phyloP scores from a whole-genome alignment of 2,797 vertebrate species.

The Apogon hyalosoma region DNA sequence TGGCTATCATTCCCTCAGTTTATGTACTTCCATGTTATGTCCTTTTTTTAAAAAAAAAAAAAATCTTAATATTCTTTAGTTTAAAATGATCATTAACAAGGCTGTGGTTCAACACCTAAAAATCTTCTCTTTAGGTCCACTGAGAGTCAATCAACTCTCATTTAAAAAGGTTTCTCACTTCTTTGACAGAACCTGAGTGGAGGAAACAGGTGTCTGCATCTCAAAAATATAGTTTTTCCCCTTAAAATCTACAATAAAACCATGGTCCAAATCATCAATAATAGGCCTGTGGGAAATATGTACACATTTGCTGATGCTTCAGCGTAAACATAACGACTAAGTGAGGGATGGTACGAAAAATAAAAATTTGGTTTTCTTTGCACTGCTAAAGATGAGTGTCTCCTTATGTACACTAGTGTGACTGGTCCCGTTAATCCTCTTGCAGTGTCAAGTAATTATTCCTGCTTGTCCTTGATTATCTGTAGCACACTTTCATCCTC shows the following conservation, averaged over 20 bases:
- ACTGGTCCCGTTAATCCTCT: slow-evolving; percentile 57
- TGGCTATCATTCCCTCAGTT: slow-evolving; percentile 30
- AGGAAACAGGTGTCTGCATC: slow-evolving; percentile 46
- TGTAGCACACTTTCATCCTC: slow-evolving; percentile 30
- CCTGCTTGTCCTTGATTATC: slow-evolving; percentile 47
- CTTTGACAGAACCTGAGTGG: slow-evolving; percentile 59
- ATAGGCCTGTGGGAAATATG: slow-evolving; percentile 49
- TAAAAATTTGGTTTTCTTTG: slow-evolving; percentile 47
- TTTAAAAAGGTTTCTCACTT: slow-evolving; percentile 24
- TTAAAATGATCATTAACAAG: slow-evolving; percentile 48
- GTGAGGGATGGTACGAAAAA: slow-evolving; percentile 35
- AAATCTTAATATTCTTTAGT: slow-evolving; percentile 17
- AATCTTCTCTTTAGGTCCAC: slow-evolving; percentile 23
- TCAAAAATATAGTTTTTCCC: slow-evolving; percentile 61
- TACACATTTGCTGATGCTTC: slow-evolving; percentile 53
- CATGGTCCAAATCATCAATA: slow-evolving; percentile 18
- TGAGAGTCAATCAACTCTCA: slow-evolving; percentile 11
- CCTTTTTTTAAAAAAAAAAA: slow-evolving; percentile 14
- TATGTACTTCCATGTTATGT: slow-evolving; percentile 25
- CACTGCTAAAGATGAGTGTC: slow-evolving; percentile 13
- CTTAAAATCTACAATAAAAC: slow-evolving; percentile 37
- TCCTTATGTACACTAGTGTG: slow-evolving; percentile 65
- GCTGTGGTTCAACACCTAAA: slow-evolving; percentile 39
- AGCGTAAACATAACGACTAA: slow-evolving; percentile 69
- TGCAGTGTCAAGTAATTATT: slow-evolving; percentile 58